These are phyloP conservation scores for Danaus chrysippus DNA, from an alignment of 2,888 invertebrate genomes.

Conservation along the genomic window DNA sequence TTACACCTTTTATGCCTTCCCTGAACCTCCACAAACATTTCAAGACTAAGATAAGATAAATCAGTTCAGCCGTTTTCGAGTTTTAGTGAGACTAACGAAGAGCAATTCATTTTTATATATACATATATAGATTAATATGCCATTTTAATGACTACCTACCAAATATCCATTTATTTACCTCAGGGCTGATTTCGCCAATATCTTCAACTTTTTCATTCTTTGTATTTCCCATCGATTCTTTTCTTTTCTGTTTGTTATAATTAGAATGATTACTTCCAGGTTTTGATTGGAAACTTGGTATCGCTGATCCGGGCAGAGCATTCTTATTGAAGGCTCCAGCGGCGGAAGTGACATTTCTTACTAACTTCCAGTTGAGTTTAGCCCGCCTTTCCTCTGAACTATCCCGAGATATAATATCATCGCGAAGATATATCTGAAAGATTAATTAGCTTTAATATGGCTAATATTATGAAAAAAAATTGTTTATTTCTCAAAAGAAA, in stretches of 20 bases:
- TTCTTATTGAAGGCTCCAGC: constrained; percentile 54
- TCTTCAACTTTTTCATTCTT: constrained; percentile 56
- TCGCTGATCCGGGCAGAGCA: constrained; percentile 56
- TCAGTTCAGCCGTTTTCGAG: too few species aligned
- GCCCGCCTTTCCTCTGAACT: constrained; percentile 49
- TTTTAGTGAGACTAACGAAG: too few species aligned
- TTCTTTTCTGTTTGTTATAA: constrained; percentile 50
- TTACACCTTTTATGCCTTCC: too few species aligned
- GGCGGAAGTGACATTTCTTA: constrained; percentile 55
- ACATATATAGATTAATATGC: too few species aligned
- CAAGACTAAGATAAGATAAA: too few species aligned
- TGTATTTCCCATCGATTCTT: constrained; percentile 43
- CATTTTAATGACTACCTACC: neutral
- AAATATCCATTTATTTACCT: constrained; percentile 42
- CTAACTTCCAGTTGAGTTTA: constrained; percentile 53
- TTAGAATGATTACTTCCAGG: constrained; percentile 49
- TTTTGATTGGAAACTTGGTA: constrained; percentile 54
- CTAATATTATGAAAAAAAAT: neutral
- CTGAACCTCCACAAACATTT: too few species aligned
- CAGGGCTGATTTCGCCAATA: constrained; percentile 59
- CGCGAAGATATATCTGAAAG: constrained; percentile 56
- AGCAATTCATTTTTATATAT: too few species aligned
- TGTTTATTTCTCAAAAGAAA: too few species aligned
- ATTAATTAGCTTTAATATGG: too few species aligned
- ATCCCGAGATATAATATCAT: constrained; percentile 55